phyloP scores from a whole-genome alignment of 1,140 invertebrate genomes.

The Drosophila varians region DNA sequence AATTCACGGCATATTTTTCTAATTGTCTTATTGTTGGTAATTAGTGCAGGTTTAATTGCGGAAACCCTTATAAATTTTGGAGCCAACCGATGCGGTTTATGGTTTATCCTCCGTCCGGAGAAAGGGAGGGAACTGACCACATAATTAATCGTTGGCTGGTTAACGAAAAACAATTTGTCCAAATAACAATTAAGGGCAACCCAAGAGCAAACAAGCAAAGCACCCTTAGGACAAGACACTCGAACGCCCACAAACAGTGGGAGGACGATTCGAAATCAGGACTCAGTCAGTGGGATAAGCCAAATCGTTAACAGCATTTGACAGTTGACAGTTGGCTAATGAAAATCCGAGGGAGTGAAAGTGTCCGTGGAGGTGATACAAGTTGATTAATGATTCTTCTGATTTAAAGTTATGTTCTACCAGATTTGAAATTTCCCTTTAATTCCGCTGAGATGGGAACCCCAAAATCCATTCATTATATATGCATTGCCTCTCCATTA shows the following conservation, averaged over 20 bases:
- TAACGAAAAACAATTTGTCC: slow-evolving; percentile 74
- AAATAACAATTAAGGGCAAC: slow-evolving; percentile 64
- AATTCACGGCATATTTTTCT: slow-evolving; percentile 56
- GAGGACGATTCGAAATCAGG: slow-evolving; percentile 7
- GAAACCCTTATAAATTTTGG: slow-evolving; percentile 45
- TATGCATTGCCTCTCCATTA: slow-evolving; percentile 37
- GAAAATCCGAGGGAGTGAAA: slow-evolving; percentile 55
- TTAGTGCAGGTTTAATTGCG: slow-evolving; percentile 66
- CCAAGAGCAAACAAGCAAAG: slow-evolving; percentile 28
- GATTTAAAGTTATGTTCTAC: slow-evolving; percentile 13
- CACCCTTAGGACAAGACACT: slow-evolving; percentile 32
- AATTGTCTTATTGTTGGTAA: slow-evolving; percentile 70
- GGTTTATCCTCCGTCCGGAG: slow-evolving; percentile 7
- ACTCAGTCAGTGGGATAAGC: slow-evolving; percentile 4
- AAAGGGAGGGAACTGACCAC: slow-evolving; percentile 39
- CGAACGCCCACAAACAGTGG: slow-evolving; percentile 19
- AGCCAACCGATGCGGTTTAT: slow-evolving; percentile 68
- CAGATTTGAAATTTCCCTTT: slow-evolving; percentile 48
- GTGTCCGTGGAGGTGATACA: slow-evolving; percentile 28
- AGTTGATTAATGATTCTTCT: slow-evolving; percentile 51
- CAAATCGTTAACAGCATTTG: slow-evolving; percentile 38
- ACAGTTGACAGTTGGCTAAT: slow-evolving; percentile 69
- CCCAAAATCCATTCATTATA: slow-evolving; percentile 19
- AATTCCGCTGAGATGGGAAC: slow-evolving; percentile 10
- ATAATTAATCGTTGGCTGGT: slow-evolving; percentile 70